Evolutionary conservation across 2,113 vertebrate species (phyloP).

Genomic region (Seriola quinqueradiata): DNA sequence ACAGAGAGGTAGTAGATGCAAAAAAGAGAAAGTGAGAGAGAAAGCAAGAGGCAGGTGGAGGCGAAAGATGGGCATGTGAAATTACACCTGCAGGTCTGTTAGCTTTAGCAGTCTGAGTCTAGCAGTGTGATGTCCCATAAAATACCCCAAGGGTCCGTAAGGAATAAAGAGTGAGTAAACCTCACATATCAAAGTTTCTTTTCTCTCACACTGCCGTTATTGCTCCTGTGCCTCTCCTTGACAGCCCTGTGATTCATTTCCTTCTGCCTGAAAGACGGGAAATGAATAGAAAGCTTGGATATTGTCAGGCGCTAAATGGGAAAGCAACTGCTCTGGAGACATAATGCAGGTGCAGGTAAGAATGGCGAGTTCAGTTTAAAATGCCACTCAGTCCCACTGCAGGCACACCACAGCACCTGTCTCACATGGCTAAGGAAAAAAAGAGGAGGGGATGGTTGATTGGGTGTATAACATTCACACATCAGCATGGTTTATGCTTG

Average conservation of each 20-base stretch:
- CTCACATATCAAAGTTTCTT: slow-evolving; percentile 81
- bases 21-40: slow-evolving; percentile 48
- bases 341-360: slow-evolving; percentile 67
- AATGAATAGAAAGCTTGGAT: slow-evolving; percentile 84
- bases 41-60: slow-evolving; percentile 31
- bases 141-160: slow-evolving; percentile 67
- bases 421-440: slow-evolving; percentile 51
- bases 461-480: slow-evolving; percentile 60
- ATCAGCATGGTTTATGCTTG: slow-evolving; percentile 56
- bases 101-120: slow-evolving; percentile 66
- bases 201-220: slow-evolving; percentile 75
- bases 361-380: slow-evolving; percentile 64
- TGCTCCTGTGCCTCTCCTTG: slow-evolving; percentile 80
- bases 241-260: slow-evolving; percentile 83
- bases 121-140: slow-evolving; percentile 70
- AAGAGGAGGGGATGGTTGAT: slow-evolving; percentile 42
- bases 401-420: slow-evolving; percentile 50
- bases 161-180: slow-evolving; percentile 79
- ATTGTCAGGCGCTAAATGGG: slow-evolving; percentile 81
- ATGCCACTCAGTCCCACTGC: slow-evolving; percentile 65
- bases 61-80: slow-evolving; percentile 74
- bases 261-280: slow-evolving; percentile 77
- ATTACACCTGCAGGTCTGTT: slow-evolving; percentile 79
- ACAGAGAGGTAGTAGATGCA: slow-evolving; percentile 33
- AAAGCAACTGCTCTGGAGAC: slow-evolving; percentile 75